These are phyloP conservation scores for Platycheirus rosarum DNA, from an alignment of 2,888 invertebrate genomes.

Conservation along the genomic window DNA sequence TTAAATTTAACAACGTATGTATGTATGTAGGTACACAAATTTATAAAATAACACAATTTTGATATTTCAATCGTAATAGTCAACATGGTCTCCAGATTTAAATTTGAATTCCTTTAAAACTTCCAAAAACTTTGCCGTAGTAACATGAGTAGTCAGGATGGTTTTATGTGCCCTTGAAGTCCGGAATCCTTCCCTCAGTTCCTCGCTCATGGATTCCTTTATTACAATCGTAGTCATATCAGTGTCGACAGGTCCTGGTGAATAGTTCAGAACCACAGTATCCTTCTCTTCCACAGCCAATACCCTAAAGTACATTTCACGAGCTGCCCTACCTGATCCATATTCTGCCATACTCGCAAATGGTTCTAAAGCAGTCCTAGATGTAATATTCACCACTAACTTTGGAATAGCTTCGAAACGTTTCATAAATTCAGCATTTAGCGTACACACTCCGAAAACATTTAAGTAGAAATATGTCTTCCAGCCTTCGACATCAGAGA, in stretches of 20 bases:
- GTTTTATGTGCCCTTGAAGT: constrained; percentile 86
- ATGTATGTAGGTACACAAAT: too few relatives aligned
- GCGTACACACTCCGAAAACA: constrained; percentile 87
- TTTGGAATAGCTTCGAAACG: constrained; percentile 82
- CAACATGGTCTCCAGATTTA: constrained; percentile 91
- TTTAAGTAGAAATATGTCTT: constrained; percentile 89
- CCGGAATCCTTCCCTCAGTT: constrained; percentile 86
- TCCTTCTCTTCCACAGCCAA: constrained; percentile 89
- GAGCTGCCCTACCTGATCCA: constrained; percentile 93
- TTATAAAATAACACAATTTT: not conserved
- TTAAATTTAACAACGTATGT: too few relatives aligned
- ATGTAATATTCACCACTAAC: constrained; percentile 91
- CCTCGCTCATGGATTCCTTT: constrained; percentile 85
- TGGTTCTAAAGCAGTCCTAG: constrained; percentile 90
- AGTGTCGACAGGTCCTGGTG: constrained; percentile 97
- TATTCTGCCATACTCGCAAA: constrained; percentile 92
- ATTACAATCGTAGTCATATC: constrained; percentile 90
- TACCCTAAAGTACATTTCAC: constrained; percentile 94
- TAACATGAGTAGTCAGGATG: constrained; percentile 88
- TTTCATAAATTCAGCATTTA: constrained; percentile 89
- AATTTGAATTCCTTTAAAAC: constrained; percentile 88
- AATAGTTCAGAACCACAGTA: constrained; percentile 90
- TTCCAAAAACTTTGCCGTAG: constrained; percentile 88
- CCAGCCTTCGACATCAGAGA: constrained; percentile 86
- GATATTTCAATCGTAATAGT: constrained; percentile 87